These are phyloP conservation scores for Cecidostiba fungosa DNA, from an alignment of 2,888 invertebrate species.

Conservation along the genomic window DNA sequence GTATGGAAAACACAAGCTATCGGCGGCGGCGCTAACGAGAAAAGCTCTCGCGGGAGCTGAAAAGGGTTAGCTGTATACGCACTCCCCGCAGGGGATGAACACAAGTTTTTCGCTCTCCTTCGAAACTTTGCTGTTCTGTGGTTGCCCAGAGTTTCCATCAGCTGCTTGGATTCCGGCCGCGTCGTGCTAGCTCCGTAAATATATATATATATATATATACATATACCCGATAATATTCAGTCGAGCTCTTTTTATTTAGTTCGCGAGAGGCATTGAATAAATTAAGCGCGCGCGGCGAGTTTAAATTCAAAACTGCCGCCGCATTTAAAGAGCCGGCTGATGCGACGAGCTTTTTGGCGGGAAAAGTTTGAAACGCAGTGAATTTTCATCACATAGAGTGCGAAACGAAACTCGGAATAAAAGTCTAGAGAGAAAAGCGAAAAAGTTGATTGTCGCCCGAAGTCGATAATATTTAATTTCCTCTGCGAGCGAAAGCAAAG, in stretches of 20 bases:
- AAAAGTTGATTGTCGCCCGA: slow-evolving; percentile 3
- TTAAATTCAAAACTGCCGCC: slow-evolving; percentile 24
- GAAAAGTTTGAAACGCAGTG: not conserved
- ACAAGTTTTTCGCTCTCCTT: slow-evolving; percentile 8
- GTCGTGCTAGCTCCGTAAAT: not conserved
- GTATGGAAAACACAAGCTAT: slow-evolving; percentile 25
- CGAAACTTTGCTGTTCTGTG: slow-evolving; percentile 1
- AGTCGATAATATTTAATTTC: slow-evolving; percentile 71
- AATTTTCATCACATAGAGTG: slow-evolving; percentile 6
- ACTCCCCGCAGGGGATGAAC: not conserved
- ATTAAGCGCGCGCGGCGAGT: slow-evolving; percentile 20
- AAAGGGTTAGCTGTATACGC: not conserved
- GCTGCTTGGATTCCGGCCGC: not conserved
- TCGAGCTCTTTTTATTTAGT: slow-evolving; percentile 24
- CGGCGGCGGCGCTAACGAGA: slow-evolving; percentile 10
- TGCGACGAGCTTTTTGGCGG: not conserved
- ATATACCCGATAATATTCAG: not conserved
- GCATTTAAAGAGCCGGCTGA: not conserved
- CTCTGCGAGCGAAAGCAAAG: slow-evolving; percentile 40
- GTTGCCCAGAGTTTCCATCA: not conserved
- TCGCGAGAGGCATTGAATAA: slow-evolving; percentile 36
- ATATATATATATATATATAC: too few relatives aligned
- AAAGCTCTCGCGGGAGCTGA: not conserved
- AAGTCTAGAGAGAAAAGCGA: not conserved
- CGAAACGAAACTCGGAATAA: not conserved